Conservation (phyloP, 2,797 vertebrate genomes). For the Gymnopithys bicolor region DNA sequence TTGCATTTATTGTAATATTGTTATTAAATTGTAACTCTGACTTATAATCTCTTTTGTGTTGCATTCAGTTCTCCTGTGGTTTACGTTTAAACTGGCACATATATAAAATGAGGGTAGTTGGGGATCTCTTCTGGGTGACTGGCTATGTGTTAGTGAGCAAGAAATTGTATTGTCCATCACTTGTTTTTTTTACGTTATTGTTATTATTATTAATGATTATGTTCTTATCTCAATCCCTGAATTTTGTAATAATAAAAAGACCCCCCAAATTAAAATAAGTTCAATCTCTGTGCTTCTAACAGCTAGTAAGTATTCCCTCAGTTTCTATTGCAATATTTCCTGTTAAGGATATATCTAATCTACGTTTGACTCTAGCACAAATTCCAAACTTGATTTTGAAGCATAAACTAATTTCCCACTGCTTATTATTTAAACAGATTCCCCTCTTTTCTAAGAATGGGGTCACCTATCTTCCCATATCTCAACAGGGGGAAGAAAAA, state of each 20-base stretch:
- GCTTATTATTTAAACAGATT: conserved; percentile 50
- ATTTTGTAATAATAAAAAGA: conserved; percentile 53
- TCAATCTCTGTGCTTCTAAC: background rate
- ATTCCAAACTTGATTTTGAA: conserved; percentile 35
- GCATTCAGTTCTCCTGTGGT: no score
- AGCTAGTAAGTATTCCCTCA: conserved; percentile 38
- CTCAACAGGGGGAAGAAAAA: background rate
- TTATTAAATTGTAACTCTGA: no score
- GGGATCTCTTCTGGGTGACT: background rate
- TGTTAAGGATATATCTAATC: conserved; percentile 37
- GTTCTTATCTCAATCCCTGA: background rate
- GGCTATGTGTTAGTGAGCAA: background rate
- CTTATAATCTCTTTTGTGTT: no score
- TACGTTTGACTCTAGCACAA: conserved; percentile 42
- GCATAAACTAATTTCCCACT: conserved; percentile 59
- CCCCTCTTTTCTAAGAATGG: conserved; percentile 40
- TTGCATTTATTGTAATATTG: no score
- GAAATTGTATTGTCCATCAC: background rate
- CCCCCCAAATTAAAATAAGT: background rate
- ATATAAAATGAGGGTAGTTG: background rate
- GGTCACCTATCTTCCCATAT: conserved; percentile 20
- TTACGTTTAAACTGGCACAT: no score
- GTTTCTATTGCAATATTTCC: conserved; percentile 68
- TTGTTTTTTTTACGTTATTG: background rate
- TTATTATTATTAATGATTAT: background rate